A percentile compares a stretch with the other conserved stretches of the same genome.
These are phyloP conservation scores for Penaeus monodon DNA, from an alignment of 2,888 invertebrate genomes.

Conservation along the genomic window DNA sequence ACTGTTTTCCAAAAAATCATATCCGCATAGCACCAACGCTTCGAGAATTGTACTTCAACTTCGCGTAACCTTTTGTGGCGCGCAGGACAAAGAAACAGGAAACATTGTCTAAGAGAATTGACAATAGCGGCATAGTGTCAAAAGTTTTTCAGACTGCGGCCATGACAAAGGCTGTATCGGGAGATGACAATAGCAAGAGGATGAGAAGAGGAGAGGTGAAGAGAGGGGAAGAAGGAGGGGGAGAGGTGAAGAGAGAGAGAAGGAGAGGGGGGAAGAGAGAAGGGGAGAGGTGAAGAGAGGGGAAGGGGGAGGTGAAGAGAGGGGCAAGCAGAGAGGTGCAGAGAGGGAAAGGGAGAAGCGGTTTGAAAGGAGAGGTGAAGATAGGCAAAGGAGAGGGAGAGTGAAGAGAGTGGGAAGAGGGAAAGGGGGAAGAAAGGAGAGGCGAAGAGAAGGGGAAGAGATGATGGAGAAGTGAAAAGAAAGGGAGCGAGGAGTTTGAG, in stretches of 20 bases:
- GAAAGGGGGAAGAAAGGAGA: no score
- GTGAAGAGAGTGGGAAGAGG: no score
- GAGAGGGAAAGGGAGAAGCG: background rate
- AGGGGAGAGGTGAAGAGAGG: background rate
- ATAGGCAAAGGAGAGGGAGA: background rate
- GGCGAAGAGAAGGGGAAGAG: no score
- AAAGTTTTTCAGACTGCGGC: background rate
- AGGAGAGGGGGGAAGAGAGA: background rate
- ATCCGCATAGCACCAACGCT: no score
- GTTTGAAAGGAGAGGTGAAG: no score
- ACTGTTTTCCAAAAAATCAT: no score
- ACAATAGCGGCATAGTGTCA: background rate
- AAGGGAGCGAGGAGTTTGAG: no score
- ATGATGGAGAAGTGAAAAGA: no score
- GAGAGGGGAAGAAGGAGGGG: background rate
- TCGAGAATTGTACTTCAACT: no score
- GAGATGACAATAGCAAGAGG: background rate
- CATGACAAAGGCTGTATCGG: background rate
- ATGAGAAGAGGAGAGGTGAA: background rate
- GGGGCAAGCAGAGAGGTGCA: background rate
- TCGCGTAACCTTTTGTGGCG: no score
- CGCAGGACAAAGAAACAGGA: background rate
- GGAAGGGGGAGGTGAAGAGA: no score
- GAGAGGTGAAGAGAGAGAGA: background rate
- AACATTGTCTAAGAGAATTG: no score